phyloP scores from a whole-genome alignment of 2,113 vertebrate genomes.

The Condylura cristata region DNA sequence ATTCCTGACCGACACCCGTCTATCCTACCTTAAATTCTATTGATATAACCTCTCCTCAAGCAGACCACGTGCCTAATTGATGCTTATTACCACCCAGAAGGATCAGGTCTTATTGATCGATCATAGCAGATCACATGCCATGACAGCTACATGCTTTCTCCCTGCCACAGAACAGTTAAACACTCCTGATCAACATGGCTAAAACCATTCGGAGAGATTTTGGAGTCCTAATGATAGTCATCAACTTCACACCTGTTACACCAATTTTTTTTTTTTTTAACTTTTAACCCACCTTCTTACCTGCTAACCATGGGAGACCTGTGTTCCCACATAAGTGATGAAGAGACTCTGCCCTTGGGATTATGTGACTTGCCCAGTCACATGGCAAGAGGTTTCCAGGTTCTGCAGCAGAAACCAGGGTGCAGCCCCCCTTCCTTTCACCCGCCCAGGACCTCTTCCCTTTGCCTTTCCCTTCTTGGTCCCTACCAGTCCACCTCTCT shows the following conservation, averaged over 20 bases:
- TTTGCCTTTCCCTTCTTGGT: background rate
- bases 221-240: background rate
- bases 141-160: background rate
- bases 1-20: background rate
- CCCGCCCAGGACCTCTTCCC: background rate
- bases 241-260: background rate
- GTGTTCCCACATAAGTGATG: background rate
- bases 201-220: background rate
- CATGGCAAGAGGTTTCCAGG: background rate
- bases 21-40: background rate
- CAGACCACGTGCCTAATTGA: background rate
- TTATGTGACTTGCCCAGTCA: background rate
- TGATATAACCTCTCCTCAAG: background rate
- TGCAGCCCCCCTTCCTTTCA: background rate
- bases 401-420: background rate
- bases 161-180: background rate
- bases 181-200: background rate
- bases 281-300: background rate
- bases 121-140: background rate
- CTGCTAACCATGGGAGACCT: background rate
- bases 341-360: background rate
- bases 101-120: background rate
- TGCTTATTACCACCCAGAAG: background rate
- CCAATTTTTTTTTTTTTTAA: background rate
- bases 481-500: background rate